Evolutionary conservation across 2,797 vertebrate species (phyloP), one percentile per base, ranked within the genome.

Genomic region (Phaenicophaeus curvirostris): DNA sequence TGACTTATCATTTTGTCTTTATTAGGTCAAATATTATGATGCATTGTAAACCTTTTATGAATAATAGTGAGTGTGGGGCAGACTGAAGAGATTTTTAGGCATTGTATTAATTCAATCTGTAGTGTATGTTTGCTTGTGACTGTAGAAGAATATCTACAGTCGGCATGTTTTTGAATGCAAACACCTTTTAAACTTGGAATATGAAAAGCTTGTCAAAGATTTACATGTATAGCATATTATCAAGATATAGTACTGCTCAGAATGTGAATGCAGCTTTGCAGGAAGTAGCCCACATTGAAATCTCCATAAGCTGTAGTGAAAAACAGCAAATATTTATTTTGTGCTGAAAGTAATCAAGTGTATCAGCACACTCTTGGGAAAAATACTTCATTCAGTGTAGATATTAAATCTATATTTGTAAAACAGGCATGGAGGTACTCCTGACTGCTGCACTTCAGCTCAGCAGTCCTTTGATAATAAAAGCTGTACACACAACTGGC

Each of bases 331-430:
- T 83, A 66, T 25, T 93, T 93, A 3, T 37, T 90, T 61, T 78
- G 27, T 79, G 53, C 59, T 69, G 15, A 65, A 79, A 20, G 41
- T 69, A 74, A 44, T 87, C 54, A 71, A 85, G 21, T 80, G 14
- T 54, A 58, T 83, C 58, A 54, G 66, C 18, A 27, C 31, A 51
- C 46, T 48, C 93, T 68, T 95, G 89, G 79, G 92, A 93, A 93
- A 92, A 91, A 57, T 80, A 55, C 67, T 85, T 93, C 44, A 35
- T 69, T 63, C 25, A 19, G 42, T 72, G 58, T 74, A 75, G 42
- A 23, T 87, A 51, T 39, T 54, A 75, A 89, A 37, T 51, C 54
- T 83, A 5, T 94, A 30, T 91, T 89, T 95, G 68, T 85, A 65
- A 80, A 89, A 74, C 24, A 85, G 41, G 37, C 17, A 68, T 55